phyloP scores from a whole-genome alignment of 1,140 invertebrate species.

The Goniozus legneri region DNA sequence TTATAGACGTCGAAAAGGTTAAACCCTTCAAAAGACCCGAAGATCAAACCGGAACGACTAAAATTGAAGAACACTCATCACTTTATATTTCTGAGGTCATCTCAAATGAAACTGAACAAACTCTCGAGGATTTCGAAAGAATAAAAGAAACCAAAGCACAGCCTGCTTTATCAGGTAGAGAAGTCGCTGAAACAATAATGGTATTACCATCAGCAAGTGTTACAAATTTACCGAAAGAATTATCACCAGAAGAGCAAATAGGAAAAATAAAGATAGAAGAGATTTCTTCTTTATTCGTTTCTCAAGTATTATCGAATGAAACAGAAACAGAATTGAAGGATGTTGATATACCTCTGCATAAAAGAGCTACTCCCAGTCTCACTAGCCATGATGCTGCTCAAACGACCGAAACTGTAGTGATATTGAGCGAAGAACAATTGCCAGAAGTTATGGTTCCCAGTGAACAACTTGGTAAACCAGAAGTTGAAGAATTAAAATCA shows the following conservation, averaged over 20 bases:
- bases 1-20: conserved; percentile 28
- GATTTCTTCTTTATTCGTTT: conserved; percentile 29
- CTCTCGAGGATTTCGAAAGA: conserved; percentile 21
- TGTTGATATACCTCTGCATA: conserved; percentile 23
- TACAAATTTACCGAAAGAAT: conserved; percentile 6
- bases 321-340: conserved; percentile 18
- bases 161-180: conserved; percentile 25
- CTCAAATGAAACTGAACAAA: conserved; percentile 30
- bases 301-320: conserved; percentile 30
- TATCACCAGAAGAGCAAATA: conserved; percentile 17
- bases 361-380: conserved; percentile 33
- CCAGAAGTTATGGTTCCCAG: conserved; percentile 20
- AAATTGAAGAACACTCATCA: conserved; percentile 29
- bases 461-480: conserved; percentile 25
- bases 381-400: conserved; percentile 34
- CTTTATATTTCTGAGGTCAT: conserved; percentile 34
- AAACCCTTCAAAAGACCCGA: conserved; percentile 15
- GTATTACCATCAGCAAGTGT: conserved; percentile 23
- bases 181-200: conserved; percentile 32
- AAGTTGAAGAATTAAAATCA: conserved; percentile 34
- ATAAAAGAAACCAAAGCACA: conserved; percentile 22
- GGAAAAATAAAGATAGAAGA: conserved; percentile 24
- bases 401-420: conserved; percentile 33
- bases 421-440: conserved; percentile 27
- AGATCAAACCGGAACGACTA: conserved; percentile 22